These are phyloP conservation scores for Kryptopterus vitreolus DNA, from an alignment of 2,797 vertebrate species.

Conservation along the genomic window DNA sequence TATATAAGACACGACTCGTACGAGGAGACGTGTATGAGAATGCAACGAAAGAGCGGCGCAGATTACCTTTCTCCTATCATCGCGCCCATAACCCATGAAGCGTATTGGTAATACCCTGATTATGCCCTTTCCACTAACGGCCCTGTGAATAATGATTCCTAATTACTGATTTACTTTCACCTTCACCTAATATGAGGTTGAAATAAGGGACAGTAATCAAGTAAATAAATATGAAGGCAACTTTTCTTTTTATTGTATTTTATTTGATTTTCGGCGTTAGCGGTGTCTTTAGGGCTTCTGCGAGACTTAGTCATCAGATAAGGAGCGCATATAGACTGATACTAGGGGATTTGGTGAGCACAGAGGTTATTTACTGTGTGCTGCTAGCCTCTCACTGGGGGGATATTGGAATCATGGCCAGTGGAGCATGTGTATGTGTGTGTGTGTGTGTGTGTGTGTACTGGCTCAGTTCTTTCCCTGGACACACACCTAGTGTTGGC, in stretches of 20 bases:
- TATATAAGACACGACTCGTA: slow-evolving; percentile 37
- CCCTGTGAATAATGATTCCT: slow-evolving; percentile 4
- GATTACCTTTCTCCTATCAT: too few relatives aligned
- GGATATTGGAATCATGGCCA: slow-evolving; percentile 51
- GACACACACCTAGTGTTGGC: slow-evolving; percentile 30
- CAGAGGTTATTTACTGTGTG: slow-evolving; percentile 50
- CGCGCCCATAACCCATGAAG: background rate
- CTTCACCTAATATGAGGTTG: background rate
- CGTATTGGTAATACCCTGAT: background rate
- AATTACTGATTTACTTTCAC: slow-evolving; percentile 10
- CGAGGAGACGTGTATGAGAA: slow-evolving; percentile 4
- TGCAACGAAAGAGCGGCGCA: too few relatives aligned
- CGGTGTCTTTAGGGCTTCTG: slow-evolving; percentile 24
- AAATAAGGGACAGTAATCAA: slow-evolving; percentile 12
- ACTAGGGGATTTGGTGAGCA: slow-evolving; percentile 40
- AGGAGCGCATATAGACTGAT: slow-evolving; percentile 37
- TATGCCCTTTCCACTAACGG: background rate
- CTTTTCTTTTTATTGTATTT: slow-evolving; percentile 22
- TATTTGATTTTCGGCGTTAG: slow-evolving; percentile 40
- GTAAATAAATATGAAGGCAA: background rate
- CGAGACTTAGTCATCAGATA: slow-evolving; percentile 49
- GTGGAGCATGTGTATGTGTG: slow-evolving; percentile 43
- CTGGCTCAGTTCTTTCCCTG: slow-evolving; percentile 33
- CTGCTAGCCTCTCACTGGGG: slow-evolving; percentile 40
- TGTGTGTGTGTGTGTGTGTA: slow-evolving; percentile 38